Base-by-base conservation (phyloP, 2,797 vertebrate genomes). In the Erithacus rubecula region DNA sequence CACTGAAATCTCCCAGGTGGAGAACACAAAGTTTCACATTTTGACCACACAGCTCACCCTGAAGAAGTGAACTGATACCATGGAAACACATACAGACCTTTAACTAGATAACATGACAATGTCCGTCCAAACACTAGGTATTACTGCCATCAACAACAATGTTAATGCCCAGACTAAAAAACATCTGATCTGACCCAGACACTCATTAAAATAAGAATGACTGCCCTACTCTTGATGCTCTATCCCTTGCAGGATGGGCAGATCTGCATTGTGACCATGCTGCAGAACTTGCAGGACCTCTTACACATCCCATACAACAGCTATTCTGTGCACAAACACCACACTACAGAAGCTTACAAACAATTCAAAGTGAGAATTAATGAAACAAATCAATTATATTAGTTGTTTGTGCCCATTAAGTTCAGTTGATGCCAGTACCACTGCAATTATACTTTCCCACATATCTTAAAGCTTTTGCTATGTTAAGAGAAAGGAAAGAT, bases 41-140 rank as follows among this genome's bases (percentile, higher is more conserved):
- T 34, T 78, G 53, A 41, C 37, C 55, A 20, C 75, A 56, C 15
- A 85, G 37, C 44, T 68, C 36, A 41, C 21, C 11, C 14, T 10
- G 46, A 23, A 76, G 36, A 55, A n/a, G 8, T 5, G 29, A 79
- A 76, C 2, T 13, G 32, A n/a, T 37, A 43, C 15, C 1, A 2
- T 60, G 14, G 30, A 71, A 83, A 87, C 26, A 64, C 1, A 0
- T 0, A 91, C 27, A 63, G 39, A 68, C 32, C 26, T 69, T 34
- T 49, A 34, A 0, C 1, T 15, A 22, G 6, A 65, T 20, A 44
- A 43, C 36, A 3, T 0, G 15, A 59, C 43, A 39, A 4, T 1
- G 0, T 36, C 16, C 70, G 56, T 32, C 62, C 85, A 68, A 43
- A 16, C 60, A 8, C 27, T 56, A 53, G 32, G 19, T 27, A 29